A percentile compares a stretch with the other conserved stretches of the same genome.
These are phyloP conservation scores for Phlogophora meticulosa DNA, from an alignment of 2,888 invertebrate genomes.

Conservation along the genomic window DNA sequence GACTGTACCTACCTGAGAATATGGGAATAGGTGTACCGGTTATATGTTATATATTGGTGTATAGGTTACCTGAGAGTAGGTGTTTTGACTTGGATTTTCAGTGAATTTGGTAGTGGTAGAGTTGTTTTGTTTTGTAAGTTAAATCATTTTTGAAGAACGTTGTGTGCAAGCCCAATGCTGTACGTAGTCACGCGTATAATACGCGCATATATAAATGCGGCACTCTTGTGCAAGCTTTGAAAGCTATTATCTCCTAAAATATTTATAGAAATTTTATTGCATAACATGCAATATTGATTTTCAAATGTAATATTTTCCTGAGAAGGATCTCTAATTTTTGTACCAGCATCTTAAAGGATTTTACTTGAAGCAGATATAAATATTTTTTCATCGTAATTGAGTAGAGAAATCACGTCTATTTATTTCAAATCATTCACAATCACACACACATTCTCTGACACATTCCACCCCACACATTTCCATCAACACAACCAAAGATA, in stretches of 20 bases:
- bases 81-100: slow-evolving; percentile 21
- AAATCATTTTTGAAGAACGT: neutral
- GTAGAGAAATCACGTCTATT: neutral
- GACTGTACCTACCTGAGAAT: slow-evolving; percentile 46
- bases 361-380: neutral
- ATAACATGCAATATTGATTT: no score
- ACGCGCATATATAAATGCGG: no score
- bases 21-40: slow-evolving; percentile 34
- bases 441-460: no score
- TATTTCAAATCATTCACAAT: neutral
- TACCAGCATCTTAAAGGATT: no score
- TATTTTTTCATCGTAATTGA: neutral
- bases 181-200: no score
- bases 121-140: slow-evolving; percentile 1
- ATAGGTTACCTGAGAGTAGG: neutral
- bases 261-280: no score
- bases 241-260: no score
- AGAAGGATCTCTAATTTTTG: no score
- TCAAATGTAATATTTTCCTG: neutral
- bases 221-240: no score
- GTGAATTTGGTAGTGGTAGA: neutral
- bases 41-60: no score
- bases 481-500: slow-evolving; percentile 14
- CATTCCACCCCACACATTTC: neutral
- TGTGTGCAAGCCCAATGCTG: neutral